phyloP scores from a whole-genome alignment of 1,140 invertebrate genomes.

The Drosophila kepulauana region DNA sequence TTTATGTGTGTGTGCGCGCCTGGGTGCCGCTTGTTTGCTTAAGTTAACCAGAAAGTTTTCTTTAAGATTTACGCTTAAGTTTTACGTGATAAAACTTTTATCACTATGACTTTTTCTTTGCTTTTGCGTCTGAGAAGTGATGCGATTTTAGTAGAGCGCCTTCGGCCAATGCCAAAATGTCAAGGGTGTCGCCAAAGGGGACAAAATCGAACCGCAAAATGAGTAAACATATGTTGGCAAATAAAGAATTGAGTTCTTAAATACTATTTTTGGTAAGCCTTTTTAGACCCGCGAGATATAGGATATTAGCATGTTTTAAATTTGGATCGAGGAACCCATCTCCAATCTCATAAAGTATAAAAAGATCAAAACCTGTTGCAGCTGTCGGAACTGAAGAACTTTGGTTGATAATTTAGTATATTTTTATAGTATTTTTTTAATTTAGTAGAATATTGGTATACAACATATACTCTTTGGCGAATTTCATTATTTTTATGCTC shows the following conservation, averaged over 20 bases:
- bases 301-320: too few species aligned
- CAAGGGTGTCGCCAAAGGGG: slow-evolving; percentile 37
- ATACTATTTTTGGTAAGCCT: too few species aligned
- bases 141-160: slow-evolving; percentile 63
- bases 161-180: slow-evolving; percentile 4
- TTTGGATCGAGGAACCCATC: too few species aligned
- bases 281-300: too few species aligned
- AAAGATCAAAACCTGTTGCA: too few species aligned
- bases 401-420: too few species aligned
- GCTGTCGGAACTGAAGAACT: too few species aligned
- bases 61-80: slow-evolving; percentile 84
- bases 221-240: slow-evolving; percentile 3
- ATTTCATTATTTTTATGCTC: too few species aligned
- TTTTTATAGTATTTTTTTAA: too few species aligned
- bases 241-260: background rate
- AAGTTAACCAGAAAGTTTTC: slow-evolving; percentile 83
- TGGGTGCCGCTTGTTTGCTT: slow-evolving; percentile 70
- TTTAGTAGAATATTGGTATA: too few species aligned
- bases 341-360: too few species aligned
- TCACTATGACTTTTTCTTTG: slow-evolving; percentile 72
- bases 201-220: background rate
- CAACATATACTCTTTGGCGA: too few species aligned
- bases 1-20: slow-evolving; percentile 33
- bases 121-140: slow-evolving; percentile 42
- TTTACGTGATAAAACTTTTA: slow-evolving; percentile 84